Evolutionary conservation across 2,113 vertebrate genomes (phyloP).

Genomic region (Mionectes macconnelli): DNA sequence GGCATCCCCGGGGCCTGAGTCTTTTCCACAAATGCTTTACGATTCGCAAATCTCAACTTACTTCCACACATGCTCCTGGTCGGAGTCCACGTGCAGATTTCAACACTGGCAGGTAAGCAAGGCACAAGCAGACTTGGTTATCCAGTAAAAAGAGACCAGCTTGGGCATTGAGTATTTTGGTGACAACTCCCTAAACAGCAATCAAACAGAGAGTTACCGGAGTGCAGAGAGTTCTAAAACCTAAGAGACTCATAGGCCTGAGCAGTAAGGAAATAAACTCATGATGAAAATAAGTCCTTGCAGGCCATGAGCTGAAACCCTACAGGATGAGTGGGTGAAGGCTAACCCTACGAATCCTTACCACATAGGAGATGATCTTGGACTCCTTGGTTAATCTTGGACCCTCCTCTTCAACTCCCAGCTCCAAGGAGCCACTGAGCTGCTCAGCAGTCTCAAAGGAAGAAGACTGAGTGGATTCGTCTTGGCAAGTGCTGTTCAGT

Average conservation of each 20-base stretch:
- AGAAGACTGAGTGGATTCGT: not conserved
- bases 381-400: constrained; percentile 55
- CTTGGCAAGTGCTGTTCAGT: not conserved
- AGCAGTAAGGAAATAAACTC: not conserved
- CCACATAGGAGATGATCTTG: constrained; percentile 81
- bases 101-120: constrained; percentile 82
- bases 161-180: constrained; percentile 76
- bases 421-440: not conserved
- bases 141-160: constrained; percentile 87
- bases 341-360: not conserved
- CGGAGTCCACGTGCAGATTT: constrained; percentile 73
- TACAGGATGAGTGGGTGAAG: not conserved
- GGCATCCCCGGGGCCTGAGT: not conserved
- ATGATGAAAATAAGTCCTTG: not conserved
- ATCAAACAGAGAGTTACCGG: not conserved
- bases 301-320: not conserved
- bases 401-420: not conserved
- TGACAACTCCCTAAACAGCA: constrained; percentile 79
- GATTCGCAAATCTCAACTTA: not conserved
- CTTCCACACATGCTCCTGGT: constrained; percentile 78
- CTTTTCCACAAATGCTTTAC: not conserved
- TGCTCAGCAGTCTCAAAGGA: not conserved
- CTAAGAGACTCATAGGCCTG: not conserved
- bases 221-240: not conserved
- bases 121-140: constrained; percentile 78